Base-by-base conservation (phyloP, 53 echinoderm and acorn worm species). In the Paracentrotus lividus region DNA sequence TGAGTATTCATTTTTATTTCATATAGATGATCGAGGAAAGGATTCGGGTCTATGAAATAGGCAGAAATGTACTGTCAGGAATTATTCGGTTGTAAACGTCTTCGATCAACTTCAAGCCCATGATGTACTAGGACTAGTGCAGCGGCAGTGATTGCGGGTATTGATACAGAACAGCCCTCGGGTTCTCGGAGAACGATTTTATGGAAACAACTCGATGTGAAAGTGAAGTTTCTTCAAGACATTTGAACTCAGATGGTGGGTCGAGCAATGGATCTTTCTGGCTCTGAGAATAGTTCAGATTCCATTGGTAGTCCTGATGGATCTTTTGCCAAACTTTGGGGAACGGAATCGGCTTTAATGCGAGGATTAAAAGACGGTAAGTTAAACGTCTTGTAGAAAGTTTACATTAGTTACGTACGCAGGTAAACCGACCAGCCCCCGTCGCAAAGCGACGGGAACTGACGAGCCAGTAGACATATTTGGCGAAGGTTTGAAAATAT, bases 261-360 rank as follows among this genome's bases (percentile, higher is more conserved):
- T 32, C 20, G 15, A 31, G 56, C 53, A 2, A 90, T 90, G 90
- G 75, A 90, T 69, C 24, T 90, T 72, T 90, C 90, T 51, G 90
- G 90, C 32, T 90, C 90, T 7, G 90, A 90, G 14, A 66, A 90
- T 9, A 90, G 90, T 42, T 90, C 53, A 72, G 90, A 72, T 36
- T 90, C 90, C n/a, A 24, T 90, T 5, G 75, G 90, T 21, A 90
- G 90, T 45, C 47, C 47, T 26, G 53, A 72, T 90, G 90, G 72
- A 90, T 90, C 90, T 27, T 90, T 90, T 53, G 69, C n/a, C 29
- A 90, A 90, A 45, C 32, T 90, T 31, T 90, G 90, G 90, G 90
- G 75, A 12, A 69, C 90, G 8, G 90, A 90, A 33, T 23, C 90
- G 14, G 66, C 69, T 2, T 12, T 90, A 51, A 49, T 72, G 56